Percentiles rank a stretch among this genome's conserved stretches.
phyloP scores from a whole-genome alignment of 2,113 vertebrate genomes.

The Paramisgurnus dabryanus region DNA sequence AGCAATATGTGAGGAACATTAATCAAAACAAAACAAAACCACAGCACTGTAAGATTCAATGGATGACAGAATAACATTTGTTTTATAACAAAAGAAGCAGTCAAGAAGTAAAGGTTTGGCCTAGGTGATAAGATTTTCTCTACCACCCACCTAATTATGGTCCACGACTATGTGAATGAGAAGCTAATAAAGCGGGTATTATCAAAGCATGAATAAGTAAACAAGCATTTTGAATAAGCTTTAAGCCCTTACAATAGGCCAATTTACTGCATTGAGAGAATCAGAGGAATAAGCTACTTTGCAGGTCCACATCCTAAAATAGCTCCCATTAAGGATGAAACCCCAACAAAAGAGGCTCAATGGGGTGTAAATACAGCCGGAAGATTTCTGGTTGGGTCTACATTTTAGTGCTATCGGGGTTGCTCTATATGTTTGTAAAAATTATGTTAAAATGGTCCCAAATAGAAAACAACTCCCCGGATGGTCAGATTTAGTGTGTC shows the following conservation, averaged over 20 bases:
- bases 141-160: constrained; percentile 11
- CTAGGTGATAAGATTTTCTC: constrained; percentile 10
- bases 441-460: not conserved
- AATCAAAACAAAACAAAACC: not conserved
- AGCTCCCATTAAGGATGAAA: not conserved
- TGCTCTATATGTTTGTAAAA: not conserved
- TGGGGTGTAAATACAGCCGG: not conserved
- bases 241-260: not conserved
- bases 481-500: not conserved
- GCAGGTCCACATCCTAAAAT: constrained; percentile 20
- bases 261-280: constrained; percentile 5
- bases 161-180: not conserved
- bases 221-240: constrained; percentile 25
- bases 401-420: not conserved
- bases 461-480: too few relatives aligned
- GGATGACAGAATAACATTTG: not conserved
- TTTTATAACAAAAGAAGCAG: not conserved
- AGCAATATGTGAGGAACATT: not conserved
- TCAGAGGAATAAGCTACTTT: not conserved
- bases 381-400: not conserved
- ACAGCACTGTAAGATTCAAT: not conserved
- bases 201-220: constrained; percentile 24
- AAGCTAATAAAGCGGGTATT: constrained; percentile 43
- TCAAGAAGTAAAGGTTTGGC: constrained; percentile 1
- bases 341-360: not conserved